Base-by-base conservation (phyloP, 2,888 invertebrate species). In the Orthosia incerta region DNA sequence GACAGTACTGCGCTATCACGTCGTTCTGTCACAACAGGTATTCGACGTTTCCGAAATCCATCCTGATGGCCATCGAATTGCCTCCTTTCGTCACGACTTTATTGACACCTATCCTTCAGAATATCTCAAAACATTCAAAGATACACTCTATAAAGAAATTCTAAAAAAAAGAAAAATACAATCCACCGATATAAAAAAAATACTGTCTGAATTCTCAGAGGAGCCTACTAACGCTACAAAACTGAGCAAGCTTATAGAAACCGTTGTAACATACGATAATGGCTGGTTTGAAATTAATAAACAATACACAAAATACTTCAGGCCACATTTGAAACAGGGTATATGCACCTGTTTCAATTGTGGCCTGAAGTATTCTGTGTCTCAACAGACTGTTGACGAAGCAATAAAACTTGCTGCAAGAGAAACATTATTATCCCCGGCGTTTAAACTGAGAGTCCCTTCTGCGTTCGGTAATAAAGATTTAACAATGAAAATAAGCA, bases 391-490 rank as follows among this genome's bases (percentile, higher is more conserved):
- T 45, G 57, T 77, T 18, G 56, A 74, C 0, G 20, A 76, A 74
- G 81, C 79, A 3, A 56, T 76, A 2, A 46, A 59, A 67, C 53
- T 62, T 1, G 69, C 61, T 45, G 74, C 76, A 15, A 67, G 23
- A 53, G 31, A 23, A 23, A 74, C 71, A 20, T 63, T 84, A 61
- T 1, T 7, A 15, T 57, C 60, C 9, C 45, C 51, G 15, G 20
- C 50, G 15, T 60, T 79, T 3, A 82, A 79, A 67, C 31, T 31
- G 31, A 31, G 31, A 31, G 74, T 82, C 0, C 85, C 84, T 4
- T 23, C 59, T 18, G 48, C 63, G 7, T 84, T 85, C 53, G 85
- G 85, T 7, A 84, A 85, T n/a, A 57, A 31, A 31, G 82, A 85
- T 57, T 31, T 85, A 50, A 59, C 39, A 20, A 60, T 48, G 46